A percentile compares a stretch with the other conserved stretches of the same genome.
Conservation (phyloP, 2,113 vertebrate genomes). For the Dunckerocampus dactyliophorus region DNA sequence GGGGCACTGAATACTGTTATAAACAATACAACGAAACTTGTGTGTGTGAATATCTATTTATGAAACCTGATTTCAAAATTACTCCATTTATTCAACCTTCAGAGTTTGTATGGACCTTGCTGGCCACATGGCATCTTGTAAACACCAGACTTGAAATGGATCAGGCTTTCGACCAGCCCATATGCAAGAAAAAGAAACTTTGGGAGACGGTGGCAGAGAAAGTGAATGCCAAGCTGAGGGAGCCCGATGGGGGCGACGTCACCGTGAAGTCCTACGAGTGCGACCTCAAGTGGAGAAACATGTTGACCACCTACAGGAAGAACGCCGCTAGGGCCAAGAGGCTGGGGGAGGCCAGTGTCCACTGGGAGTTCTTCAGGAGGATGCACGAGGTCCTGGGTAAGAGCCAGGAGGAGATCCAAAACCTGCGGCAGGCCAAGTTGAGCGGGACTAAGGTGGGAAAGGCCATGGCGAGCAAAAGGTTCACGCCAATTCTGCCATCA, state of each 20-base stretch:
- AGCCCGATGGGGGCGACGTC: conserved; percentile 40
- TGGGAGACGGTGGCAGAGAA: conserved; percentile 73
- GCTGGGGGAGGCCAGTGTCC: conserved; percentile 58
- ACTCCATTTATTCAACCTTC: conserved; percentile 1
- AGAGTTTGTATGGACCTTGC: conserved; percentile 76
- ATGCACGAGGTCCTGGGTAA: conserved; percentile 71
- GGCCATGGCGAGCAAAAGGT: conserved; percentile 64
- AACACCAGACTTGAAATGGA: conserved; percentile 73
- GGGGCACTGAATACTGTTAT: not conserved
- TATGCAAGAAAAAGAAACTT: conserved; percentile 76
- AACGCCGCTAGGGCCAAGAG: conserved; percentile 67
- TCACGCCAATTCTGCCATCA: conserved; percentile 71
- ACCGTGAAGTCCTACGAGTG: conserved; percentile 71
- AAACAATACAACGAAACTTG: not conserved
- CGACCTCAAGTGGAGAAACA: conserved; percentile 77
- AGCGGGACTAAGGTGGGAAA: conserved; percentile 55
- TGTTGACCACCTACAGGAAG: conserved; percentile 75
- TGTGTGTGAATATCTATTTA: not conserved
- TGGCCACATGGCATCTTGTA: conserved; percentile 74
- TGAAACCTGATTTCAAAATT: not conserved
- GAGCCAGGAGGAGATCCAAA: conserved; percentile 65
- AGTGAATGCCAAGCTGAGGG: conserved; percentile 59
- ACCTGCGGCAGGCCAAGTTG: conserved; percentile 60
- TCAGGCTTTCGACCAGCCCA: conserved; percentile 69
- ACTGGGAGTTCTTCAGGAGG: conserved; percentile 76